These are phyloP conservation scores for fruit fly (Drosophila melanogaster) DNA, from an alignment of 1,140 invertebrate genomes.

Conservation along the genomic window Release_6_plus_ISO1_MT NC_004354.4:9908501-9909000, in stretches of 20 bases:
- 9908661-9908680: too few species aligned
- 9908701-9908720: not conserved
- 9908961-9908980: conserved; percentile 52
- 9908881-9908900: conserved; percentile 4
- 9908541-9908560: not conserved
- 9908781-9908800: conserved; percentile 69
- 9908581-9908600: too few species aligned
- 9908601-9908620: too few species aligned
- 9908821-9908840: conserved; percentile 70
- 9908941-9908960: conserved; percentile 29
- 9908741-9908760: conserved; percentile 63
- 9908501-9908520: not conserved
- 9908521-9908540: not conserved
- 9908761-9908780: conserved; percentile 62
- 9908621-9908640: too few species aligned
- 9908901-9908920: conserved; percentile 56
- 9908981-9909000: conserved; percentile 6
- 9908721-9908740: conserved; percentile 53
- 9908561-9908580: too few species aligned
- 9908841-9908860: conserved; percentile 19
- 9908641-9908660: too few species aligned
- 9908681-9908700: not conserved
- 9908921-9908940: conserved; percentile 59
- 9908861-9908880: not conserved
- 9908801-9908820: conserved; percentile 75